Percentiles rank a stretch among this genome's conserved stretches.
phyloP scores from a whole-genome alignment of 2,113 vertebrate species.

The Ceratotherium simum region DNA sequence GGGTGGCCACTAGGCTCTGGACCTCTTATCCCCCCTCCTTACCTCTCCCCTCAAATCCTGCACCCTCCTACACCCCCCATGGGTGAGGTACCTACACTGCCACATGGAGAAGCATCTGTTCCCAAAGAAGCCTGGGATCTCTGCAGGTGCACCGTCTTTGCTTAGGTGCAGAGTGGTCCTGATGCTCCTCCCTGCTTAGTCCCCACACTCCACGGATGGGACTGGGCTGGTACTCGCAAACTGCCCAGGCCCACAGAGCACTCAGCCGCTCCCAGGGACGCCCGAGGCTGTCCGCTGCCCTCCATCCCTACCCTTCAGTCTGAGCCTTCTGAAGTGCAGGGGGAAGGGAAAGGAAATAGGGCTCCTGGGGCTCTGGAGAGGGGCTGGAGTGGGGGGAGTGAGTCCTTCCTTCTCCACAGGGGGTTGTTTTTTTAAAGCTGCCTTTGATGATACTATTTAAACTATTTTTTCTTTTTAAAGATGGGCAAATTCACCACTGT shows the following conservation, averaged over 20 bases:
- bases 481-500: background rate
- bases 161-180: background rate
- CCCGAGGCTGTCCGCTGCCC: fast-evolving
- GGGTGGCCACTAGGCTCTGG: background rate
- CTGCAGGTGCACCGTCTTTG: background rate
- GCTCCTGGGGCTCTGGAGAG: background rate
- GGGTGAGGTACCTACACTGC: background rate
- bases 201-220: background rate
- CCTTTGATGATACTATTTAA: background rate
- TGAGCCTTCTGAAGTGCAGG: background rate
- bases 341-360: background rate
- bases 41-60: background rate
- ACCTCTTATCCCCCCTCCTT: background rate
- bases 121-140: background rate
- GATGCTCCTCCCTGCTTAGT: too few species aligned
- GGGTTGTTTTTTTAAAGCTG: background rate
- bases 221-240: background rate
- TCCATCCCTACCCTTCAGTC: fast-evolving
- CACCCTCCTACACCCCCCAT: background rate
- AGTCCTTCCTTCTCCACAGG: background rate
- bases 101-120: background rate
- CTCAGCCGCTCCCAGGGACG: background rate
- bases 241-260: background rate
- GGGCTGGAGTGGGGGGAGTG: fast-evolving
- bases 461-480: background rate